A percentile compares a stretch with the other conserved stretches of the same genome.
These are phyloP conservation scores for Lacerta bilineata DNA, from an alignment of 2,797 vertebrate genomes.

Conservation along the genomic window DNA sequence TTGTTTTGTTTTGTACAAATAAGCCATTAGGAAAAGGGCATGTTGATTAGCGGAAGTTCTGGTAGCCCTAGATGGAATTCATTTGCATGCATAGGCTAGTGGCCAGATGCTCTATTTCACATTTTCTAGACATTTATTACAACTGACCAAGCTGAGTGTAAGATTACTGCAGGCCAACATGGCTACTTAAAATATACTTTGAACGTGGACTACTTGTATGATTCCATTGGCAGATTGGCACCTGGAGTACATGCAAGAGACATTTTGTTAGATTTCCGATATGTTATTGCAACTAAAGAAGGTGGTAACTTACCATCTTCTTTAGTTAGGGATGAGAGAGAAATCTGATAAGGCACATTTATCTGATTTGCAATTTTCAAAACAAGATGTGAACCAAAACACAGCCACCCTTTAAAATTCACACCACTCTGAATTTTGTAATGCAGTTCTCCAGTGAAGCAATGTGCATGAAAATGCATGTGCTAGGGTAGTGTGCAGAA, in stretches of 20 bases:
- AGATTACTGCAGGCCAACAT: not conserved
- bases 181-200: not conserved
- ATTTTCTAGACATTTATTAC: not conserved
- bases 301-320: not conserved
- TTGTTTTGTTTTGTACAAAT: conserved; percentile 15
- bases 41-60: conserved; percentile 21
- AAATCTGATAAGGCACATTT: no score
- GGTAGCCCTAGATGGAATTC: conserved; percentile 13
- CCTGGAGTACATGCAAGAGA: not conserved
- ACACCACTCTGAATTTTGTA: no score
- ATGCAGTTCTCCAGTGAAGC: no score
- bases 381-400: no score
- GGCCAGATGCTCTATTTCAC: not conserved
- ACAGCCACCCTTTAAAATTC: no score
- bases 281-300: not conserved
- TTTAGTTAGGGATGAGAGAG: no score
- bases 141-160: not conserved
- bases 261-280: not conserved
- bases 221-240: not conserved
- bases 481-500: no score
- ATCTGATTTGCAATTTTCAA: no score
- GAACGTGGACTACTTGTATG: not conserved
- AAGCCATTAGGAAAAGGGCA: conserved; percentile 32
- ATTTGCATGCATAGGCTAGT: conserved; percentile 1
- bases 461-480: no score